These are phyloP conservation scores for Drosophila mettleri DNA, from an alignment of 2,888 invertebrate species.

Conservation along the genomic window DNA sequence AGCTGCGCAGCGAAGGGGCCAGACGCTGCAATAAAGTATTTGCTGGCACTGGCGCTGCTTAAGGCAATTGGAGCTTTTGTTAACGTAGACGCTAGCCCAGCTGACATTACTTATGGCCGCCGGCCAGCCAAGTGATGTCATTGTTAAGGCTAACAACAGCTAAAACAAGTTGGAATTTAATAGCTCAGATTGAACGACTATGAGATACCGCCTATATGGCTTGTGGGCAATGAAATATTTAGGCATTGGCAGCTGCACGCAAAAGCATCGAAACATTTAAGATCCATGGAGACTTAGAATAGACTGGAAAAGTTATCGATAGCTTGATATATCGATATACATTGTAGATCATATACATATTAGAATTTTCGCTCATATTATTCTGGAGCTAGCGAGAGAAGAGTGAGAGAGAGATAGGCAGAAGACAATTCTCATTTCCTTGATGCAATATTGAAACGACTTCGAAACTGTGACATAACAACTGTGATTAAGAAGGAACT, in stretches of 20 bases:
- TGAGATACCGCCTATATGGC: background rate
- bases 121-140: conserved; percentile 48
- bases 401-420: background rate
- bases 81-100: conserved; percentile 47
- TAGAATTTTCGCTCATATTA: background rate
- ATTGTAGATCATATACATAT: background rate
- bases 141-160: conserved; percentile 47
- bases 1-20: conserved; percentile 33
- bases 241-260: background rate
- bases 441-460: background rate
- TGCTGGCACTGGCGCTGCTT: conserved; percentile 43
- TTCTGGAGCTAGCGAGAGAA: background rate
- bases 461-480: background rate
- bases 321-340: background rate
- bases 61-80: conserved; percentile 54
- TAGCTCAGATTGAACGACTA: background rate
- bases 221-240: background rate
- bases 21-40: conserved; percentile 26
- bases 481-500: background rate
- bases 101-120: conserved; percentile 26
- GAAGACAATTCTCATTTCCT: background rate
- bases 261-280: too few species aligned
- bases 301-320: background rate
- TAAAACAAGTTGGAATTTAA: background rate
- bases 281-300: background rate